These are phyloP conservation scores for Autographa gamma DNA, from an alignment of 2,888 invertebrate species.

Conservation along the genomic window DNA sequence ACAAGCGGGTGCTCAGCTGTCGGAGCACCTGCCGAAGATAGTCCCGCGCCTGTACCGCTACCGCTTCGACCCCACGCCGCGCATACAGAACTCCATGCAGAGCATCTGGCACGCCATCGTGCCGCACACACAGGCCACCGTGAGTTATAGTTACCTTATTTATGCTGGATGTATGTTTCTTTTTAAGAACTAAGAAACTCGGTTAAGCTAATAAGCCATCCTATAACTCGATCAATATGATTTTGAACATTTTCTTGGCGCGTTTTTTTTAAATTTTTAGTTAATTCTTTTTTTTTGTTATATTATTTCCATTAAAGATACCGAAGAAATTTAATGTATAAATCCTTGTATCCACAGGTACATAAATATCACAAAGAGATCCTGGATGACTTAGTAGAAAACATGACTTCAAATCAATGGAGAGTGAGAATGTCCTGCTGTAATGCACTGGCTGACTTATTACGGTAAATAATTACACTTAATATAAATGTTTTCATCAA, in stretches of 20 bases:
- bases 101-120: constrained; percentile 98
- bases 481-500: too few species aligned
- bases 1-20: constrained; percentile 94
- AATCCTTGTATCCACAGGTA: too few species aligned
- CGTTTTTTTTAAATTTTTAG: too few species aligned
- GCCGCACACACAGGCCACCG: constrained; percentile 94
- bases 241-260: too few species aligned
- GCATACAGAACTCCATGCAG: constrained; percentile 97
- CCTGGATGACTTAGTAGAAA: constrained; percentile 93
- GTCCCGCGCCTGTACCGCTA: constrained; percentile 96
- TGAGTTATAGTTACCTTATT: constrained; percentile 71
- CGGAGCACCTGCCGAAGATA: constrained; percentile 94
- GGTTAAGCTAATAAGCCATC: too few species aligned
- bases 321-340: too few species aligned
- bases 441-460: constrained; percentile 94
- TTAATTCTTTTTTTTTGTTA: too few species aligned
- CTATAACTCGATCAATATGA: too few species aligned
- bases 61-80: constrained; percentile 97
- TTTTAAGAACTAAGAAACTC: too few species aligned
- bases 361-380: constrained; percentile 95
- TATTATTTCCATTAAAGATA: too few species aligned
- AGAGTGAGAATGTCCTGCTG: constrained; percentile 97
- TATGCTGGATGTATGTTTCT: too few species aligned
- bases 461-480: constrained; percentile 87
- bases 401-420: constrained; percentile 96